phyloP scores from a whole-genome alignment of 2,113 vertebrate species.

The Hiodon tergisus region DNA sequence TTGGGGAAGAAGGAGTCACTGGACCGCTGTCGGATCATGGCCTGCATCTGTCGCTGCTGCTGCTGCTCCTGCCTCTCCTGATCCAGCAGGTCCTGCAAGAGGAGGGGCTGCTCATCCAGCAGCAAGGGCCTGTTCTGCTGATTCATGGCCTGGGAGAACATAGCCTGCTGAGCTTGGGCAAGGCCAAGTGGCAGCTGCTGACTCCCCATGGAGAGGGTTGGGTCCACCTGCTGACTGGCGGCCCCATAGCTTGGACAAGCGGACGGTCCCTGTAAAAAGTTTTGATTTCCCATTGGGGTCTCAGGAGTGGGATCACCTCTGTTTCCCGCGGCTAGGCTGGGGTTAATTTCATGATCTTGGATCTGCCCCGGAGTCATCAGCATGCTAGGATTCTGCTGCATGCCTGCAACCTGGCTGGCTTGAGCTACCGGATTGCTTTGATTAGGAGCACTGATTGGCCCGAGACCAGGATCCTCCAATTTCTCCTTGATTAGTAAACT shows the following conservation, averaged over 20 bases:
- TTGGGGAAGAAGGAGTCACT: conserved; percentile 75
- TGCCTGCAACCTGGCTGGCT: conserved; percentile 44
- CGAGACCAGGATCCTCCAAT: conserved; percentile 49
- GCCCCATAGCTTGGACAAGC: conserved; percentile 37
- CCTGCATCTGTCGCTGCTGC: conserved; percentile 96
- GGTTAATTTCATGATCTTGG: conserved; percentile 58
- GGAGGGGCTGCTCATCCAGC: conserved; percentile 88
- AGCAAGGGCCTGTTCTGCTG: conserved; percentile 74
- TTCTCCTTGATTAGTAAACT: conserved; percentile 68
- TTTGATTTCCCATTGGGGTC: conserved; percentile 56
- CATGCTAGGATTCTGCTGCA: conserved; percentile 54
- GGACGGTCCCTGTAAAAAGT: conserved; percentile 57
- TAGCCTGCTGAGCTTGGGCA: conserved; percentile 46
- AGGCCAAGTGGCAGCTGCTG: conserved; percentile 53
- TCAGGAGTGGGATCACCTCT: conserved; percentile 61
- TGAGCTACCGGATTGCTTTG: conserved; percentile 51
- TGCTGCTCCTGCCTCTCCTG: conserved; percentile 96
- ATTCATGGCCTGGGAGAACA: conserved; percentile 56
- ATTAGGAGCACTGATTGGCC: conserved; percentile 53
- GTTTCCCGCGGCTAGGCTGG: conserved; percentile 53
- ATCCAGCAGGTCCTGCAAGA: conserved; percentile 93
- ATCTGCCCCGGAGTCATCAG: conserved; percentile 58
- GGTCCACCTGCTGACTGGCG: conserved; percentile 33
- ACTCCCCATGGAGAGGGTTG: conserved; percentile 54
- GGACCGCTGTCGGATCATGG: conserved; percentile 84